A percentile compares a stretch with the other conserved stretches of the same genome.
phyloP scores from a whole-genome alignment of 1,140 invertebrate genomes.

The Brachionus asplanchnoidis region DNA sequence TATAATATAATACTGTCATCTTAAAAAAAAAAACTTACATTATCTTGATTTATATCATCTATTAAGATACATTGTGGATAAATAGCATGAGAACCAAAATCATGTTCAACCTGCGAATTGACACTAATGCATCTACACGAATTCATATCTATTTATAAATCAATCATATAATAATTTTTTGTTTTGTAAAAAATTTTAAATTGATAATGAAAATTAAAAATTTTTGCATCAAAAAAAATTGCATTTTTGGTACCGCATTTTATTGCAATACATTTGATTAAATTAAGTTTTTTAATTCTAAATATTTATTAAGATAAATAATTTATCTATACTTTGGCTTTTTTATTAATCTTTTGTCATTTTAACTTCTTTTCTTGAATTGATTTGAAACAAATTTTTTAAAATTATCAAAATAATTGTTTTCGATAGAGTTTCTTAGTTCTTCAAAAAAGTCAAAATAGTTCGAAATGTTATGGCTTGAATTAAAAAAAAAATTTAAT shows the following conservation, averaged over 20 bases:
- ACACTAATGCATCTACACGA: constrained; percentile 21
- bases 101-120: constrained; percentile 10
- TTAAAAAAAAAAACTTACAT: background rate
- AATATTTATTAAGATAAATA: background rate
- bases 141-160: background rate
- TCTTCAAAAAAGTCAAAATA: constrained; percentile 37
- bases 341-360: background rate
- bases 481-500: background rate
- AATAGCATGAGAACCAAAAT: constrained; percentile 24
- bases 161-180: background rate
- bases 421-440: constrained; percentile 24
- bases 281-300: background rate
- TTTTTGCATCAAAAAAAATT: background rate
- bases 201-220: background rate
- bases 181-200: too few relatives aligned
- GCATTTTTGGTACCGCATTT: background rate
- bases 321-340: background rate
- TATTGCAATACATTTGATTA: background rate
- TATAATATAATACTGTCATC: too few relatives aligned
- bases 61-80: constrained; percentile 18
- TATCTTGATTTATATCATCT: constrained; percentile 38
- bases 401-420: constrained; percentile 1
- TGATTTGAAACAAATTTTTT: constrained; percentile 25
- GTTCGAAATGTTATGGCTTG: constrained; percentile 11
- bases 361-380: background rate